Percentiles rank a stretch among this genome's conserved stretches.
phyloP scores from a whole-genome alignment of 1,140 invertebrate genomes.

The Drosophila mojavensis region DNA sequence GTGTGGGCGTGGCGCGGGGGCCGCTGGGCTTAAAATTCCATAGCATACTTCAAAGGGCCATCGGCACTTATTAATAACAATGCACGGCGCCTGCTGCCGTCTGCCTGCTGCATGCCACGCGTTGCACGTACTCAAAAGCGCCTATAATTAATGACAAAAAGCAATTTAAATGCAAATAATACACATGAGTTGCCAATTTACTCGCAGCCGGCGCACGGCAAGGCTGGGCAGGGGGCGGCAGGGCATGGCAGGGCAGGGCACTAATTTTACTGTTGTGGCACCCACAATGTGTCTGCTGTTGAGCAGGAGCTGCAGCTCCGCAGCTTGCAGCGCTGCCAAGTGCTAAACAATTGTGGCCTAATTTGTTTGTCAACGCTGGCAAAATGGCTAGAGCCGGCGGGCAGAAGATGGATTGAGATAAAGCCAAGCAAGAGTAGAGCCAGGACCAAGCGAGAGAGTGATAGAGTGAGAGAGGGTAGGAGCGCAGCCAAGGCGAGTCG shows the following conservation, averaged over 20 bases:
- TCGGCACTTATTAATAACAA: slow-evolving; percentile 64
- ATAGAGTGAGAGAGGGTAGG: neutral
- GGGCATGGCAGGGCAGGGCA: too few relatives aligned
- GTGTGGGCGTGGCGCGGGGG: too few relatives aligned
- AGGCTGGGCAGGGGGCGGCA: neutral
- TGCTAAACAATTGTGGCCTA: slow-evolving; percentile 54
- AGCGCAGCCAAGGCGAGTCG: neutral
- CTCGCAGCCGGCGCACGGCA: neutral
- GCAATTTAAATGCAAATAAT: slow-evolving; percentile 54
- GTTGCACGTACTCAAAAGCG: slow-evolving; percentile 47
- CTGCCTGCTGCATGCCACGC: neutral
- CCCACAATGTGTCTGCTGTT: slow-evolving; percentile 4
- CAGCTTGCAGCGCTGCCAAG: slow-evolving; percentile 25
- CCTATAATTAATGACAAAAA: slow-evolving; percentile 62
- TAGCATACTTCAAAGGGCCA: slow-evolving; percentile 39
- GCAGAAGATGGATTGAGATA: slow-evolving; percentile 4
- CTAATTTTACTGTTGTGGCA: slow-evolving; percentile 37
- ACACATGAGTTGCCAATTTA: slow-evolving; percentile 33
- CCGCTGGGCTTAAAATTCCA: slow-evolving; percentile 11
- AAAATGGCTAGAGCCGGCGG: slow-evolving; percentile 23
- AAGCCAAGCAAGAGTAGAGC: neutral
- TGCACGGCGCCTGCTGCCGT: slow-evolving; percentile 13
- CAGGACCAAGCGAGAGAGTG: neutral
- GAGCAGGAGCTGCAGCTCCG: slow-evolving; percentile 6
- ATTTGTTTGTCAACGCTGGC: slow-evolving; percentile 63